phyloP scores from a whole-genome alignment of 1,140 invertebrate genomes.

The Penaeus chinensis region DNA sequence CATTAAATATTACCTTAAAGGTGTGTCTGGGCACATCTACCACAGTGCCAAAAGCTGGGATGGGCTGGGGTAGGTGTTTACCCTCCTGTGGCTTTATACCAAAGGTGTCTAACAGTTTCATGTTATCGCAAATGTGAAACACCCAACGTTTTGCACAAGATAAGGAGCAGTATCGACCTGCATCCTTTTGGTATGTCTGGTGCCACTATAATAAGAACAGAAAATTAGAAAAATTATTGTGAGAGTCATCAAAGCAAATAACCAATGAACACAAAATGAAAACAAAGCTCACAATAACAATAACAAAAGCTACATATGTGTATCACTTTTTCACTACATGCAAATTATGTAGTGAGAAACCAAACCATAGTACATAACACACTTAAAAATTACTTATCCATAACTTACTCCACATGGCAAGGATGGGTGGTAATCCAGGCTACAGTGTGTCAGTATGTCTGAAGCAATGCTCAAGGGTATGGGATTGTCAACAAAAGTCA shows the following conservation, averaged over 20 bases:
- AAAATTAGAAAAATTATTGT: background rate
- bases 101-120: conserved; percentile 11
- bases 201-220: conserved; percentile 32
- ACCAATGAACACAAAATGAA: background rate
- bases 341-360: too few relatives aligned
- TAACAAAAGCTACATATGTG: background rate
- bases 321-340: background rate
- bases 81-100: conserved; percentile 18
- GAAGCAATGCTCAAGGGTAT: background rate
- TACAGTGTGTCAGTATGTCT: background rate
- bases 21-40: conserved; percentile 1
- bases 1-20: background rate
- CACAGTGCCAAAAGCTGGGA: background rate
- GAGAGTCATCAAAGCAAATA: background rate
- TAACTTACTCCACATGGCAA: conserved; percentile 1
- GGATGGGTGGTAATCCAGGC: background rate
- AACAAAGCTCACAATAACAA: background rate
- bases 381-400: background rate
- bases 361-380: too few relatives aligned
- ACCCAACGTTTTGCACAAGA: conserved; percentile 37
- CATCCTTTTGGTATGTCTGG: conserved; percentile 17
- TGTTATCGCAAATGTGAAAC: conserved; percentile 37
- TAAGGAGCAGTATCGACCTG: conserved; percentile 22
- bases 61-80: background rate
- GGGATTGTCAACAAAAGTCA: background rate